Conservation (phyloP, 2,888 invertebrate genomes). For the Colostygia pectinataria region DNA sequence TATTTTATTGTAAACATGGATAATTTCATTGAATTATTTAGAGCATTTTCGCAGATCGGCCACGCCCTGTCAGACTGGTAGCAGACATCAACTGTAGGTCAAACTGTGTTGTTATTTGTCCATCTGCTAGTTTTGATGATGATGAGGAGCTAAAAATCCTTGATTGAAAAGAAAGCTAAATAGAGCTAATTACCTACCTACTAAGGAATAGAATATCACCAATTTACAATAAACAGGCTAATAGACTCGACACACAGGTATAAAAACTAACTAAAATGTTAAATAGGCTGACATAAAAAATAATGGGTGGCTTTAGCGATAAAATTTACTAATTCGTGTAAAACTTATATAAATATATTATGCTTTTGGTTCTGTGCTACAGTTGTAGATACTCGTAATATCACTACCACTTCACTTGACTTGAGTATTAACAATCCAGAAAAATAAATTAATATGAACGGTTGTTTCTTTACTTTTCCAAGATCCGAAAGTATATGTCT, state of each 20-base stretch:
- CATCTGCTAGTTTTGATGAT: conserved; percentile 29
- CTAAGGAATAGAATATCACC: too few relatives aligned
- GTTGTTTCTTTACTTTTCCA: background rate
- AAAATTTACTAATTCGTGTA: too few relatives aligned
- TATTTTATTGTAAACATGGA: conserved; percentile 2
- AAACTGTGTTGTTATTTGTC: conserved; percentile 19
- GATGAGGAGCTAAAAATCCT: background rate
- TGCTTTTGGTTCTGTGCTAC: too few relatives aligned
- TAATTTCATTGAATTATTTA: conserved; percentile 31
- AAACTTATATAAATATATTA: too few relatives aligned
- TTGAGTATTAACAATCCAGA: background rate
- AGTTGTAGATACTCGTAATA: too few relatives aligned
- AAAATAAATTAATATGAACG: background rate
- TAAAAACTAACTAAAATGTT: too few relatives aligned
- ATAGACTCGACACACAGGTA: too few relatives aligned
- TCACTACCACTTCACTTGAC: too few relatives aligned
- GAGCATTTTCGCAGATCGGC: conserved; percentile 63
- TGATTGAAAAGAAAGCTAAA: background rate
- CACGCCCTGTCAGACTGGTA: conserved; percentile 55
- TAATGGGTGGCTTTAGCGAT: too few relatives aligned
- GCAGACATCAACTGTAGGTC: conserved; percentile 67
- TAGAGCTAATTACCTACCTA: too few relatives aligned
- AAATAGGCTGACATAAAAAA: too few relatives aligned
- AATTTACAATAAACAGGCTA: too few relatives aligned
- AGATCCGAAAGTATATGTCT: background rate